phyloP scores from a whole-genome alignment of 2,113 vertebrate genomes.

The Azemiops feae region DNA sequence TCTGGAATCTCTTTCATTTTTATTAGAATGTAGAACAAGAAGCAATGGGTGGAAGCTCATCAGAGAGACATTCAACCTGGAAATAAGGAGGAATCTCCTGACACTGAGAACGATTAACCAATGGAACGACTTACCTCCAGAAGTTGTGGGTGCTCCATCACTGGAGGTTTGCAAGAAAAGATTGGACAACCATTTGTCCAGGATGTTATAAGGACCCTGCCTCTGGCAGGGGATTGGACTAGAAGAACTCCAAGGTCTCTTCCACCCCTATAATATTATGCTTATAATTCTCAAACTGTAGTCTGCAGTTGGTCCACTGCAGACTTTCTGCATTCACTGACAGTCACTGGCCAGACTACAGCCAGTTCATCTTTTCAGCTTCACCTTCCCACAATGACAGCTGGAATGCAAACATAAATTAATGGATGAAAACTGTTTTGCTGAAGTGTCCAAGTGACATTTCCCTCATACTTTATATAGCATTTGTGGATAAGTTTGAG shows the following conservation, averaged over 20 bases:
- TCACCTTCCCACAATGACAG: not conserved
- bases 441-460: not conserved
- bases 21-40: not conserved
- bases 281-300: not conserved
- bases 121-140: not conserved
- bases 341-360: not conserved
- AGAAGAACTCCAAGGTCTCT: not conserved
- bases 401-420: not conserved
- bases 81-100: not conserved
- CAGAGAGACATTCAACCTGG: not conserved
- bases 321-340: not conserved
- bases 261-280: not conserved
- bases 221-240: not conserved
- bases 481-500: not conserved
- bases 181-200: not conserved
- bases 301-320: not conserved
- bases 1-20: not conserved
- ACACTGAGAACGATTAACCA: not conserved
- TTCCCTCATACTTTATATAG: not conserved
- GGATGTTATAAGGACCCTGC: not conserved
- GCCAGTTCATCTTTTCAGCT: not conserved
- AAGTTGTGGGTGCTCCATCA: not conserved
- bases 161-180: not conserved
- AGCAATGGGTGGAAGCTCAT: not conserved
- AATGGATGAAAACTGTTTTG: not conserved